Evolutionary conservation across 2,888 invertebrate species (phyloP).

Genomic region (Dryococelus australis): DNA sequence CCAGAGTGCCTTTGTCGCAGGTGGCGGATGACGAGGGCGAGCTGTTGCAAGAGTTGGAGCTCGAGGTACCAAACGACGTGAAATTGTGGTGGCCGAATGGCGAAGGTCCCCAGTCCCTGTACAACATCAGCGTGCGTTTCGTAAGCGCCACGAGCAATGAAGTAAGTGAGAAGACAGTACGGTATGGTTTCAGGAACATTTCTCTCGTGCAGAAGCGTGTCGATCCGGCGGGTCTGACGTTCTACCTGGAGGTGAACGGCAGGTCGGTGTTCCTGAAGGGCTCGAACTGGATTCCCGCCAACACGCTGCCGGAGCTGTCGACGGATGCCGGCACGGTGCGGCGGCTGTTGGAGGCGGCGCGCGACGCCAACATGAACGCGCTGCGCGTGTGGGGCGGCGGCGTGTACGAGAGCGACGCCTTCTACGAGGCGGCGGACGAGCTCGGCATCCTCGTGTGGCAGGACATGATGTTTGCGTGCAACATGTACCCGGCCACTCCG

Average conservation of each 20-base stretch:
- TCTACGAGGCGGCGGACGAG: constrained; percentile 87
- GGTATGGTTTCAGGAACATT: constrained; percentile 86
- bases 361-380: constrained; percentile 87
- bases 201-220: constrained; percentile 79
- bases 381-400: constrained; percentile 99
- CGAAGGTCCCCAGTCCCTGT: constrained; percentile 80
- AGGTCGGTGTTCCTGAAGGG: constrained; percentile 93
- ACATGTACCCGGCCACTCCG: constrained; percentile 85
- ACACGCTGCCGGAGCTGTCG: constrained; percentile 81
- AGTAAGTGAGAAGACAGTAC: constrained; percentile 62
- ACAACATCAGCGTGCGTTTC: constrained; percentile 68
- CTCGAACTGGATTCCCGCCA: constrained; percentile 91
- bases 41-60: constrained; percentile 19
- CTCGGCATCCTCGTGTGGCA: constrained; percentile 96
- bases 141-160: constrained; percentile 55
- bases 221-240: constrained; percentile 68
- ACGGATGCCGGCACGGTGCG: constrained; percentile 65
- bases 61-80: constrained; percentile 54
- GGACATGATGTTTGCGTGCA: constrained; percentile 96
- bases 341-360: constrained; percentile 72
- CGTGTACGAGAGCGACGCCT: constrained; percentile 87
- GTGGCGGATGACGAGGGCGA: constrained; percentile 33
- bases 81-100: constrained; percentile 96
- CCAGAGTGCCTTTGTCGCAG: not conserved
- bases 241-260: constrained; percentile 88